phyloP scores from a whole-genome alignment of 64 coral and sea anemone genomes.

The Stylophora pistillata region DNA sequence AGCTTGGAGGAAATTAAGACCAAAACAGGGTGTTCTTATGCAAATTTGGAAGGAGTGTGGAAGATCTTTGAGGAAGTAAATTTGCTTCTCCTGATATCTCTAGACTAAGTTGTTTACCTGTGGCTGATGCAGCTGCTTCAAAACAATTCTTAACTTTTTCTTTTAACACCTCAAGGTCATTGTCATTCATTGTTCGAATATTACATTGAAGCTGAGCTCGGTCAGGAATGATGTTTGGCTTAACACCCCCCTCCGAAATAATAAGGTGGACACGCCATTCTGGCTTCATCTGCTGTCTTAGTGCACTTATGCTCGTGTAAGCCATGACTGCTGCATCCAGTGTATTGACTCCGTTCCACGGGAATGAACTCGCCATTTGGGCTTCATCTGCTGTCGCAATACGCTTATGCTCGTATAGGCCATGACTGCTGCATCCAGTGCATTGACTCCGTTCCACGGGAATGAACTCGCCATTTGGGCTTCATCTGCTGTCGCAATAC shows the following conservation, averaged over 20 bases:
- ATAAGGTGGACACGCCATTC: constrained; percentile 82
- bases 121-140: constrained; percentile 81
- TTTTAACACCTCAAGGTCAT: constrained; percentile 29
- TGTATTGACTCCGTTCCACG: constrained; percentile 85
- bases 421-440: constrained; percentile 51
- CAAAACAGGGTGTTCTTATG: no score
- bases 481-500: constrained; percentile 85
- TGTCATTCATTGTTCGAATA: constrained; percentile 43
- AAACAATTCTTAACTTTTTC: constrained; percentile 63
- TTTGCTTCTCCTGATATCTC: no score
- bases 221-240: constrained; percentile 84
- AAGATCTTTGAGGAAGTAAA: no score
- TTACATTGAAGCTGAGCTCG: constrained; percentile 55
- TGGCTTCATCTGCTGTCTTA: constrained; percentile 89
- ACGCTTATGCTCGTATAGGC: constrained; percentile 74
- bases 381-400: constrained; percentile 85
- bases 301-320: constrained; percentile 65
- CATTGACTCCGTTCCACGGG: constrained; percentile 78
- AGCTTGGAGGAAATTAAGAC: no score
- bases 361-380: constrained; percentile 83
- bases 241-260: constrained; percentile 68
- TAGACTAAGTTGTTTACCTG: constrained; percentile 13
- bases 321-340: constrained; percentile 83
- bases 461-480: constrained; percentile 86
- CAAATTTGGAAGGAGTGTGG: no score